Base-by-base conservation (phyloP, 2,888 invertebrate genomes). In the Lycaena phlaeas region DNA sequence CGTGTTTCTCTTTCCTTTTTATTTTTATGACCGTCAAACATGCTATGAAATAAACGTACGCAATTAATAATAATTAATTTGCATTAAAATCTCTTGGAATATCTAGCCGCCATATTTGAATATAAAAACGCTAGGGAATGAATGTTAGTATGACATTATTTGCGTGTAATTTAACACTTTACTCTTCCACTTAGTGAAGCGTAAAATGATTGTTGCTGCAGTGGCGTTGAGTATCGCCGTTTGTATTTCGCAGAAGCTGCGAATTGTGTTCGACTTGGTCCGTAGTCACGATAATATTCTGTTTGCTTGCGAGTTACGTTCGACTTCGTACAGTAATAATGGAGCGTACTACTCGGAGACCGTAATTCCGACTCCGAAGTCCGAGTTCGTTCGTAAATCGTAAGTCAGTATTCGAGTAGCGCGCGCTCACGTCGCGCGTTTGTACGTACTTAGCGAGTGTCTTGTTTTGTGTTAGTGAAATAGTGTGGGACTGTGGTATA, bases 161-260 rank as follows among this genome's bases (percentile, higher is more conserved):
- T 69, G 65, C 61, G 60, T 76, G 64, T 64, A 66, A 69, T 66
- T 73, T 76, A 62, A 76, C 71, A 75, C 66, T 67, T 69, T 69
- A 64, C 62, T 64, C 58, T 63, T 64, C 59, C 61, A 70, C 55
- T 76, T 69, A 71, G 65, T 74, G 66, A 63, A 62, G 75, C 75
- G 71, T 71, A 68, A 72, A 76, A 75, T 70, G 64, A 65, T 70
- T 57, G 62, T 63, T 54, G 61, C 55, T 58, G 61, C 62, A 60
- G 42, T 40, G 27, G 42, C 38, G 38, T n/a, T n/a, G 40, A 50
- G 49, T 59, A 64, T 62, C 54, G 66, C 64, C 63, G 64, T 68
- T 68, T 57, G 61, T 61, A 65, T 67, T 63, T 61, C 59, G 58
- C 49, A 57, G 34, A 10, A 38, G n/a, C n/a, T n/a, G n/a, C n/a